Evolutionary conservation across 1,140 invertebrate species (phyloP), one percentile per base, ranked within the genome.

Genomic region (Amphibalanus amphitrite): DNA sequence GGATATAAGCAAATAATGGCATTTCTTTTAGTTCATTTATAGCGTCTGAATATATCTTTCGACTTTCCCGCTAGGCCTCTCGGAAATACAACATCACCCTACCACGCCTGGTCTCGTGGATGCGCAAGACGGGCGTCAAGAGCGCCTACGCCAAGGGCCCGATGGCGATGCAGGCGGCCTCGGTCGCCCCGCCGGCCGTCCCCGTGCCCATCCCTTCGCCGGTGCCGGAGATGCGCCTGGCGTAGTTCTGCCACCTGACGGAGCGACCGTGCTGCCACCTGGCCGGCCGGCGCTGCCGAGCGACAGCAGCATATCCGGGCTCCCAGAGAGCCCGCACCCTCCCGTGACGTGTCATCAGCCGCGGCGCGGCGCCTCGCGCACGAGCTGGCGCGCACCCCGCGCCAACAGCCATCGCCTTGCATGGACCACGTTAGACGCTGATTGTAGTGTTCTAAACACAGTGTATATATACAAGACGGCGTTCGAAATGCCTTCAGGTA

Each of bases 41-140:
- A n/a, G n/a, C n/a, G n/a, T n/a, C n/a, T n/a, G n/a, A n/a, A n/a
- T n/a, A n/a, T n/a, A n/a, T n/a, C n/a, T n/a, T n/a, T n/a, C n/a
- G n/a, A n/a, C n/a, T n/a, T n/a, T n/a, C n/a, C n/a, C n/a, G n/a
- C n/a, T n/a, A 67, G 65, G 65, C 65, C 8, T 67, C 65, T 8
- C 65, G 65, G 10, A 67, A 67, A 28, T 67, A 67, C n/a, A 67
- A 67, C 65, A 67, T 67, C n/a, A 67, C 65, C 10, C 65, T 67
- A 26, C 65, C 65, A 17, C 65, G 65, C 3, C n/a, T 67, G 26
- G 28, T 67, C 3, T 67, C 65, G 28, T 67, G 65, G 65, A 67
- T 67, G 65, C 65, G 65, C 65, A 67, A 67, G 23, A 67, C 28
- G 23, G 65, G 65, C 65, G 28, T 67, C 28, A 26, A 28, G 26